Base-by-base conservation (phyloP, 2,888 invertebrate genomes). In the Tinea semifulvella region DNA sequence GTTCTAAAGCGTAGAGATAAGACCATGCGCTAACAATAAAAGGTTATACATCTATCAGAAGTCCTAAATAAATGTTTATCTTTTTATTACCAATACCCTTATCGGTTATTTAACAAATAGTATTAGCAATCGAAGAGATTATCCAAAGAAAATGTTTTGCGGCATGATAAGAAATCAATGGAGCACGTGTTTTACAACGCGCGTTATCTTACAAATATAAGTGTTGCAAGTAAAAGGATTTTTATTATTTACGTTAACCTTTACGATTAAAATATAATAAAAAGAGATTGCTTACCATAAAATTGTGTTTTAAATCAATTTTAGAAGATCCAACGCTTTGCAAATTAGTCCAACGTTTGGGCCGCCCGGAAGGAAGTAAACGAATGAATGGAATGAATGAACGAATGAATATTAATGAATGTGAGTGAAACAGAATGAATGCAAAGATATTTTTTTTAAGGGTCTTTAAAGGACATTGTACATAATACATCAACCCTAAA, bases 21-120 rank as follows among this genome's bases (percentile, higher is more conserved):
- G 31, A 31, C 31, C 31, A 31, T 31, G 31, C 14, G 31, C 31
- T 14, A 31, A 31, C 13, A 27, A 25, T 25, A 25, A 38, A 18
- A 38, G 19, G 38, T 38, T 38, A 18, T 17, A 38, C 8, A 18
- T 38, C 38, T 5, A 36, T 8, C 36, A n/a, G n/a, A 27, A 27
- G n/a, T 11, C n/a, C 13, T 31, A 31, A 31, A 31, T 31, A 31
- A 31, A 31, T 13, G 14, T 7, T n/a, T 31, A 13, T 2, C n/a
- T 31, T n/a, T 31, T n/a, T 6, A 13, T 2, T 13, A 11, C n/a
- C n/a, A 31, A 31, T 31, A 31, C 11, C 14, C 31, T 31, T 31
- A 31, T 31, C 31, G 13, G 13, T 2, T 31, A 31, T 31, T 31
- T 11, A 13, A 13, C 14, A 31, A 31, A 13, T 13, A 31, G 14